A percentile compares a stretch with the other conserved stretches of the same genome.
Evolutionary conservation across 2,888 invertebrate species (phyloP).

Genomic region (Scaptomyza tumidula): DNA sequence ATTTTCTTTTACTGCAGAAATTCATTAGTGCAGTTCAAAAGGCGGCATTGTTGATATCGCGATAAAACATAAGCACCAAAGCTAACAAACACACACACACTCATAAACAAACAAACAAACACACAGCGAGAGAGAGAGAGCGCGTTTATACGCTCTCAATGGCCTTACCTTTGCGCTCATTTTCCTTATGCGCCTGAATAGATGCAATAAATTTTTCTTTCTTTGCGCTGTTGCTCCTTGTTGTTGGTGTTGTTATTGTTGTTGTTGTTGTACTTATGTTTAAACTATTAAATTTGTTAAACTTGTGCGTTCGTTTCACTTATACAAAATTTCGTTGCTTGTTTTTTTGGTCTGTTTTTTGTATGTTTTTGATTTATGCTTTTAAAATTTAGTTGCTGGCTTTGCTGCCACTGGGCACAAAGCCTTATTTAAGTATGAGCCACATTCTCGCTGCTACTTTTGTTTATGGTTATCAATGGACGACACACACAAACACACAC

Average conservation of each 20-base stretch:
- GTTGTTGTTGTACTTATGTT: slow-evolving; percentile 1
- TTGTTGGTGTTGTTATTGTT: slow-evolving; percentile 4
- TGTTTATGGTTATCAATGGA: slow-evolving; percentile 42
- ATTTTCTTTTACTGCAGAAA: slow-evolving; percentile 39
- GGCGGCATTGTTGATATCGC: slow-evolving; percentile 50
- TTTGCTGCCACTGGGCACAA: slow-evolving; percentile 13
- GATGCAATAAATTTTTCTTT: slow-evolving; percentile 63
- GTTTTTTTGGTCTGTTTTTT: slow-evolving; percentile 5
- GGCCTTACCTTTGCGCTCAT: slow-evolving; percentile 77
- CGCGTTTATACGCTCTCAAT: slow-evolving; percentile 31
- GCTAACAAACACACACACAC: slow-evolving; percentile 7
- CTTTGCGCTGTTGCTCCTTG: slow-evolving; percentile 21
- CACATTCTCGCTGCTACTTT: slow-evolving; percentile 31
- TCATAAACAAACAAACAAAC: slow-evolving; percentile 16
- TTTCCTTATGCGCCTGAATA: slow-evolving; percentile 74
- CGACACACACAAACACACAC: background rate
- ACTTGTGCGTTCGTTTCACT: slow-evolving; percentile 16
- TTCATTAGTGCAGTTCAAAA: slow-evolving; percentile 16
- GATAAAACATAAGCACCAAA: slow-evolving; percentile 24
- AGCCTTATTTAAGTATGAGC: slow-evolving; percentile 13
- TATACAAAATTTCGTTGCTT: slow-evolving; percentile 2
- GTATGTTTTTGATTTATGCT: slow-evolving; percentile 3
- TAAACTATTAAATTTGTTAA: background rate
- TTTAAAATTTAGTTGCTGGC: background rate
- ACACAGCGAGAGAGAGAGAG: background rate